These are phyloP conservation scores for Tamandua tetradactyla DNA, from an alignment of 2,797 vertebrate genomes.

Conservation along the genomic window DNA sequence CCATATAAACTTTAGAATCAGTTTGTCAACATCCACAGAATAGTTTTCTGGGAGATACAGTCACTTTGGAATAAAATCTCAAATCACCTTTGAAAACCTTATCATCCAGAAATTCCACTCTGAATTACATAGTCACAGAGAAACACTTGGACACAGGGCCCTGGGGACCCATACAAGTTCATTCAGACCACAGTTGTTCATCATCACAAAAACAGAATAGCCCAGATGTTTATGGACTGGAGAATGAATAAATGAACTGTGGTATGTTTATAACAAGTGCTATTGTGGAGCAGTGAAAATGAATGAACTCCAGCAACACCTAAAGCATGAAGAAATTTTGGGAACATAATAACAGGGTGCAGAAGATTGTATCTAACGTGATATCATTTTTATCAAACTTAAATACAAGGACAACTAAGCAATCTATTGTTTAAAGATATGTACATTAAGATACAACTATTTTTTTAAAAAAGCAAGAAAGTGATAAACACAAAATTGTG, in stretches of 20 bases:
- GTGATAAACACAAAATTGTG: background rate
- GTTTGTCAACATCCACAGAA: no score
- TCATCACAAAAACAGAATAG: background rate
- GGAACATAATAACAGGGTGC: background rate
- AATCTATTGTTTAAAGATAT: background rate
- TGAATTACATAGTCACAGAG: background rate
- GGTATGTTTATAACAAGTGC: background rate
- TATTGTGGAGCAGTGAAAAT: background rate
- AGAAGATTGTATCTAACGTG: background rate
- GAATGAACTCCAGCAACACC: background rate
- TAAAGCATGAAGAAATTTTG: background rate
- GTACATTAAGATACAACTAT: no score
- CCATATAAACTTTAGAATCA: no score
- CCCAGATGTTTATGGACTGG: background rate
- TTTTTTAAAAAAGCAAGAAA: background rate
- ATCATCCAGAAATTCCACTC: constrained; percentile 29
- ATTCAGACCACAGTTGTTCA: background rate
- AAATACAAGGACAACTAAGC: background rate
- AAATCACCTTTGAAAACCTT: background rate
- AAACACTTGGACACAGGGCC: background rate
- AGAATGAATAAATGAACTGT: background rate
- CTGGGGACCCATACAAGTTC: background rate
- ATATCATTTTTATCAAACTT: background rate
- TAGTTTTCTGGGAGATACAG: background rate
- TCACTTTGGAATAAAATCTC: background rate